A percentile compares a stretch with the other conserved stretches of the same genome.
Conservation (phyloP, 1,140 invertebrate genomes). For the Camponotus pennsylvanicus region DNA sequence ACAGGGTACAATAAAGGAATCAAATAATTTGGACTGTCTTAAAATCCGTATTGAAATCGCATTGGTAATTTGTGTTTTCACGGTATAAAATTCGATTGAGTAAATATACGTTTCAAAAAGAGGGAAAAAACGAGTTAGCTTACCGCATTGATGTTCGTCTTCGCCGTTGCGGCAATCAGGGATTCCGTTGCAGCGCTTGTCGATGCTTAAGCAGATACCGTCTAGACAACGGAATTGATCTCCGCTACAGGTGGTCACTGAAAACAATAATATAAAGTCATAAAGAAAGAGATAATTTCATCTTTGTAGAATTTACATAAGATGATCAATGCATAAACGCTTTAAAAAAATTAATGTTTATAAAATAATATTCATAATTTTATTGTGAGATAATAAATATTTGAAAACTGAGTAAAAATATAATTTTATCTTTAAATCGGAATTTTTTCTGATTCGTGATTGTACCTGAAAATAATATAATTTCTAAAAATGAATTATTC, state of each 20-base stretch:
- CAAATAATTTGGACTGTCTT: background rate
- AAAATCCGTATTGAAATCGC: slow-evolving; percentile 37
- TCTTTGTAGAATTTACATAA: background rate
- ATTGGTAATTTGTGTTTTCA: background rate
- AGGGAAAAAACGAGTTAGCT: slow-evolving; percentile 74
- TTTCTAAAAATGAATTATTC: background rate
- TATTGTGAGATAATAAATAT: background rate
- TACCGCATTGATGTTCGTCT: slow-evolving; percentile 89
- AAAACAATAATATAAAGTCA: slow-evolving; percentile 62
- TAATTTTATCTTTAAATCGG: background rate
- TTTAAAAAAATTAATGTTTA: background rate
- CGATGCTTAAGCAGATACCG: slow-evolving; percentile 90
- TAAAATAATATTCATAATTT: background rate
- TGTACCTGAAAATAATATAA: background rate
- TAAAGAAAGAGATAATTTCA: background rate
- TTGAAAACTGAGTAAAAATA: background rate
- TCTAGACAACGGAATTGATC: slow-evolving; percentile 88
- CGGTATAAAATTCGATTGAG: background rate
- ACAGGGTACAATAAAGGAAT: background rate
- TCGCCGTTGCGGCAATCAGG: slow-evolving; percentile 88
- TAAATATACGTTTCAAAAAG: background rate
- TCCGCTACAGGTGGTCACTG: slow-evolving; percentile 83
- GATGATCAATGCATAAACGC: background rate
- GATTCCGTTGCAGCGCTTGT: slow-evolving; percentile 88
- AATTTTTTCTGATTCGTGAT: background rate